Evolutionary conservation across 2,113 vertebrate species (phyloP), one percentile per base, ranked within the genome.

Genomic region (Nesogale talazaci): DNA sequence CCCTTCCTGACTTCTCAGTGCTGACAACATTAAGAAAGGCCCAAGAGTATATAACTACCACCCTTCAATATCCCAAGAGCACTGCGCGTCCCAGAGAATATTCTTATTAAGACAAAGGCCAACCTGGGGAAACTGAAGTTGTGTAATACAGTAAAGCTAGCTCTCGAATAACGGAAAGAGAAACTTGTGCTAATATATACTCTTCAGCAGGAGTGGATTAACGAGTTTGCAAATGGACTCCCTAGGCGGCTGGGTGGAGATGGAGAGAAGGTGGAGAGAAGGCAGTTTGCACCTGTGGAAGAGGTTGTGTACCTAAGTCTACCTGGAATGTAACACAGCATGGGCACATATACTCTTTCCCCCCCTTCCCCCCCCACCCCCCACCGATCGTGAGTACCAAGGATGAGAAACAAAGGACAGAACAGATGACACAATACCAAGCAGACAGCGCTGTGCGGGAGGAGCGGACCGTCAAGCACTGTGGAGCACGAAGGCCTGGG

Each of bases 41-140:
- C 40, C 52, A 1, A 0, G 0, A 56, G 42, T 29, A 27, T 42
- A 3, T 20, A 56, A 23, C 3, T 29, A 36, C 46, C n/a, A 57
- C 29, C 36, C 38, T 70, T 20, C 12, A 16, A 22, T 42, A n/a
- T 15, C 36, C 40, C 4, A 29, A 56, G 36, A 80, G 25, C 19
- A 29, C 29, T 0, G 31, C 22, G 38, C 6, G 38, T 34, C 78
- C 86, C 76, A 29, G 40, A 85, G 76, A 85, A 27, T 10, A 69
- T 11, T 22, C 38, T 67, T 46, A 20, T 61, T 7, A 59, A 70
- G 19, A 38, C 31, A 67, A 67, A 83, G n/a, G 31, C n/a, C 0
- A 80, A 19, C 27, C 40, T 2, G 34, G 40, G n/a, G 57, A 57
- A 22, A 90, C 23, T n/a, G 46, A 46, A 42, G 31, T 29, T 63